A percentile compares a stretch with the other conserved stretches of the same genome.
Evolutionary conservation across 2,113 vertebrate genomes (phyloP).

Genomic region (Mirounga angustirostris): DNA sequence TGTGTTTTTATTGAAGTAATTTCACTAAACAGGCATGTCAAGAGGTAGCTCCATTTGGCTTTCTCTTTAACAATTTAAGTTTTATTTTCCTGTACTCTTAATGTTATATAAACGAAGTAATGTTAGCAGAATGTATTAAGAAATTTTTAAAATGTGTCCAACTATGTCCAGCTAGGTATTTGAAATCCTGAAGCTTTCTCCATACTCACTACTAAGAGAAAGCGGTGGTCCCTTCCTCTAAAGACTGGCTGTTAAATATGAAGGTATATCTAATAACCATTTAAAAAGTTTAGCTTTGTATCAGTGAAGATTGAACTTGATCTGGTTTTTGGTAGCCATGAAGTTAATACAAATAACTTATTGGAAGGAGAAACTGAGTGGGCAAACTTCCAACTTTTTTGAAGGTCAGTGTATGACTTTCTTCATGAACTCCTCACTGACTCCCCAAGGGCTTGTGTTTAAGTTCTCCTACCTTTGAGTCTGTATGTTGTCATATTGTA

Average conservation of each 20-base stretch:
- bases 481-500: not conserved
- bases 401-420: not conserved
- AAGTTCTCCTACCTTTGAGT: not conserved
- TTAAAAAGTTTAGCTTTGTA: not conserved
- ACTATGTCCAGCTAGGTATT: not conserved
- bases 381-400: not conserved
- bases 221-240: not conserved
- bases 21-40: not conserved
- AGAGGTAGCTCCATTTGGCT: not conserved
- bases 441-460: not conserved
- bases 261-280: not conserved
- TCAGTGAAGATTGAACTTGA: not conserved
- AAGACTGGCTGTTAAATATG: not conserved
- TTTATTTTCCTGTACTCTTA: not conserved
- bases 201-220: not conserved
- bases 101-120: not conserved
- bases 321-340: not conserved
- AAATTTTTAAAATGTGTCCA: not conserved
- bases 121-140: not conserved
- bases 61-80: conserved; percentile 24
- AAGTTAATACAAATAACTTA: conserved; percentile 33
- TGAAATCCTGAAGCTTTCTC: not conserved
- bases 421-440: not conserved
- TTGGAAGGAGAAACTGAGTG: not conserved
- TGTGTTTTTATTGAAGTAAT: conserved; percentile 48